Percentiles rank a stretch among this genome's conserved stretches.
Evolutionary conservation across 2,888 invertebrate genomes (phyloP).

Genomic region (Lasius fuliginosus): DNA sequence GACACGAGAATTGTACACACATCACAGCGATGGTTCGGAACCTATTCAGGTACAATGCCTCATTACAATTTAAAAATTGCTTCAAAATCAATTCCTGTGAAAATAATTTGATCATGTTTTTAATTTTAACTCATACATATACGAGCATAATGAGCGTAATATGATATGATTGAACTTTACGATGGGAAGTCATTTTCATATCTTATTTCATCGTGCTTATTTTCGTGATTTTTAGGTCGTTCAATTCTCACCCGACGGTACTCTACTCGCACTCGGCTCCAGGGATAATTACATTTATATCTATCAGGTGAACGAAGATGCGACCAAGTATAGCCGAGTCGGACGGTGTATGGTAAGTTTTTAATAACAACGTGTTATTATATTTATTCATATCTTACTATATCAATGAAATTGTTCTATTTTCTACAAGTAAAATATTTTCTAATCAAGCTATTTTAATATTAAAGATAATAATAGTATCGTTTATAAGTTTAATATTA

Average conservation of each 20-base stretch:
- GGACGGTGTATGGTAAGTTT: slow-evolving; percentile 94
- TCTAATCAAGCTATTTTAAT: background rate
- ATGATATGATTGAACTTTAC: background rate
- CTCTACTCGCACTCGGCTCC: slow-evolving; percentile 94
- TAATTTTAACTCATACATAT: background rate
- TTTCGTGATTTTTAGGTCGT: slow-evolving; percentile 88
- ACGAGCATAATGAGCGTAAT: no score
- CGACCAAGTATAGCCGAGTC: slow-evolving; percentile 92
- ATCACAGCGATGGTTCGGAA: slow-evolving; percentile 90
- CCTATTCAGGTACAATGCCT: slow-evolving; percentile 86
- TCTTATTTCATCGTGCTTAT: background rate
- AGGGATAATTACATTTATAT: slow-evolving; percentile 96
- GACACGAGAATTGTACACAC: slow-evolving; percentile 91
- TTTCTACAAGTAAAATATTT: slow-evolving; percentile 9
- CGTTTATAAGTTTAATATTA: slow-evolving; percentile 22
- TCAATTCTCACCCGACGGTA: slow-evolving; percentile 93
- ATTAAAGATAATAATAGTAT: background rate
- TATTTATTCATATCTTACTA: background rate
- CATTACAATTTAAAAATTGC: background rate
- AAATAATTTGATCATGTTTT: background rate
- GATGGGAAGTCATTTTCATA: background rate
- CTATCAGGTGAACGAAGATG: slow-evolving; percentile 93
- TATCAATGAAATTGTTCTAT: background rate
- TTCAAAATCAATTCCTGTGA: background rate
- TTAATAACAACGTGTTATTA: background rate